A percentile compares a stretch with the other conserved stretches of the same genome.
Evolutionary conservation across 23 tunicate genomes (phyloP).

Genomic region (Halocynthia aurantium): DNA sequence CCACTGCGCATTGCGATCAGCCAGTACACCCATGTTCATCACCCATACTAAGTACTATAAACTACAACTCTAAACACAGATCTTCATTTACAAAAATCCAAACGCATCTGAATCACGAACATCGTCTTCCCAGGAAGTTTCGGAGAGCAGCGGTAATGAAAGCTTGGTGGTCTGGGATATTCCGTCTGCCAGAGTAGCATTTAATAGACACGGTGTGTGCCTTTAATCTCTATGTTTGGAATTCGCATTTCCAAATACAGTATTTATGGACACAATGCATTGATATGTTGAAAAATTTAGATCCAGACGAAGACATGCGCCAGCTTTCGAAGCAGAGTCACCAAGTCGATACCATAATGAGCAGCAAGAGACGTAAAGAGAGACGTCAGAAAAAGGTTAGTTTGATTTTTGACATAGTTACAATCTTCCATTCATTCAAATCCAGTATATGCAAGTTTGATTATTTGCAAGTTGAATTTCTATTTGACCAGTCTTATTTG

Average conservation of each 20-base stretch:
- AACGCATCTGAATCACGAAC: background rate
- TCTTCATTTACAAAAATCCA: slow-evolving; percentile 11
- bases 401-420: background rate
- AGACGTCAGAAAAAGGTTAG: slow-evolving; percentile 9
- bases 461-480: background rate
- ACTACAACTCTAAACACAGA: background rate
- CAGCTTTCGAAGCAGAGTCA: slow-evolving; percentile 35
- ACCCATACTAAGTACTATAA: too few species aligned
- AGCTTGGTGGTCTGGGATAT: slow-evolving; percentile 13
- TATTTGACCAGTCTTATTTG: background rate
- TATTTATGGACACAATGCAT: too few species aligned
- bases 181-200: slow-evolving; percentile 28
- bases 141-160: slow-evolving; percentile 22
- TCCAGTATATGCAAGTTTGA: background rate
- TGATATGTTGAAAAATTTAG: slow-evolving; percentile 9
- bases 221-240: background rate
- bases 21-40: too few species aligned
- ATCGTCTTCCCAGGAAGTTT: slow-evolving; percentile 19
- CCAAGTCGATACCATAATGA: slow-evolving; percentile 30
- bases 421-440: too few species aligned
- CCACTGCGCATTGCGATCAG: too few species aligned
- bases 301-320: slow-evolving; percentile 44
- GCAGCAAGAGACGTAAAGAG: slow-evolving; percentile 2
- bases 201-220: slow-evolving; percentile 30
- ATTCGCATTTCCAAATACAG: too few species aligned